Evolutionary conservation across 2,888 invertebrate species (phyloP).

Genomic region (Drosophila mimica): DNA sequence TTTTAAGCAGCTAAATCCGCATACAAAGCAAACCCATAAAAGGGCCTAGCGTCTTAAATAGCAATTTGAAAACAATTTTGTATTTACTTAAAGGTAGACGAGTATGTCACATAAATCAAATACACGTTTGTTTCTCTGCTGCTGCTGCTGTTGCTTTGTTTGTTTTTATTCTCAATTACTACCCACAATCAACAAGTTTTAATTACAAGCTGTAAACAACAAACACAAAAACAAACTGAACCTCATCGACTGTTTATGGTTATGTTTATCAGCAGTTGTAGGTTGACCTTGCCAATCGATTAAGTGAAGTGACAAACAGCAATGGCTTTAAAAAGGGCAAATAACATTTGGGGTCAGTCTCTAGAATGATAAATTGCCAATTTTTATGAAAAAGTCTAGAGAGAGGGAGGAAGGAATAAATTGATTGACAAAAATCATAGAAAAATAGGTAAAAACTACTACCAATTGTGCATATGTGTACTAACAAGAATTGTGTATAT

Average conservation of each 20-base stretch:
- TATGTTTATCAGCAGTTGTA: slow-evolving; percentile 55
- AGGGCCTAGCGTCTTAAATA: slow-evolving; percentile 14
- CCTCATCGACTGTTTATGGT: slow-evolving; percentile 55
- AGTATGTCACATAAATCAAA: slow-evolving; percentile 59
- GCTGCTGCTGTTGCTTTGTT: slow-evolving; percentile 5
- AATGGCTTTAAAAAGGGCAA: slow-evolving; percentile 12
- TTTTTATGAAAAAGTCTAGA: neutral
- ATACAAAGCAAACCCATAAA: slow-evolving; percentile 21
- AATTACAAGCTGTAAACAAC: slow-evolving; percentile 56
- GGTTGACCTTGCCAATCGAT: slow-evolving; percentile 57
- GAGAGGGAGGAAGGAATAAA: neutral
- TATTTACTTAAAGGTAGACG: slow-evolving; percentile 16
- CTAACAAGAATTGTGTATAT: neutral
- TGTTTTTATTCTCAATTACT: slow-evolving; percentile 19
- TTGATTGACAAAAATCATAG: neutral
- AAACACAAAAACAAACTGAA: slow-evolving; percentile 37
- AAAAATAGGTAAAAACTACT: neutral
- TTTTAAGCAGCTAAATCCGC: neutral
- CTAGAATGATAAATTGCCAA: slow-evolving; percentile 1
- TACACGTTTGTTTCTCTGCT: slow-evolving; percentile 27
- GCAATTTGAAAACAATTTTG: slow-evolving; percentile 7
- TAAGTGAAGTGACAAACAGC: slow-evolving; percentile 30
- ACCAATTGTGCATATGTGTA: neutral
- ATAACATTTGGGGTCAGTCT: slow-evolving; percentile 11
- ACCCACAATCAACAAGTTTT: slow-evolving; percentile 78